phyloP scores from a whole-genome alignment of 2,888 invertebrate species.

The Alloplasta piceator region DNA sequence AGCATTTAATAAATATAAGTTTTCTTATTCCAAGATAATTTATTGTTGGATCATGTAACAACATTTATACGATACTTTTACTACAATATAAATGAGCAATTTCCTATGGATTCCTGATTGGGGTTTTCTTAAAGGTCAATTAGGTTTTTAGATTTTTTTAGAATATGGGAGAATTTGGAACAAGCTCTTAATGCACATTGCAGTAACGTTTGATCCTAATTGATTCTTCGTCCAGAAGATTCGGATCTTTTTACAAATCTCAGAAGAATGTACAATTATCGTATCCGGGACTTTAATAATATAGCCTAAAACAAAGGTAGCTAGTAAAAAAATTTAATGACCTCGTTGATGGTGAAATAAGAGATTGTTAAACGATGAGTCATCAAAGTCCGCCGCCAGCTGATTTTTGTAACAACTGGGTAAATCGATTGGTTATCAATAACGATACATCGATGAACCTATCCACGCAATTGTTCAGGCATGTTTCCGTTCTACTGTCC shows the following conservation, averaged over 20 bases:
- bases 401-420: constrained; percentile 92
- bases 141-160: neutral
- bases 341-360: neutral
- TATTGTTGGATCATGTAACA: constrained; percentile 51
- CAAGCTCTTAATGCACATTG: neutral
- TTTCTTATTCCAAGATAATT: constrained; percentile 54
- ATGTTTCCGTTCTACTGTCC: constrained; percentile 95
- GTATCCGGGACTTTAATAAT: constrained; percentile 22
- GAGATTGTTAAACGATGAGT: neutral
- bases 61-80: constrained; percentile 13
- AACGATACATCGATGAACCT: constrained; percentile 97
- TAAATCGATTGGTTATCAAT: constrained; percentile 94
- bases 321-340: constrained; percentile 20
- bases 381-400: constrained; percentile 83
- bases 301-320: constrained; percentile 21
- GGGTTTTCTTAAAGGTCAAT: neutral
- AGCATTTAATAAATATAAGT: constrained; percentile 59
- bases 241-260: neutral
- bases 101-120: no score
- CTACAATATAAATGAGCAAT: constrained; percentile 29
- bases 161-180: neutral
- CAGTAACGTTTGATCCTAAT: neutral
- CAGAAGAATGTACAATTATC: constrained; percentile 4
- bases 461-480: constrained; percentile 96
- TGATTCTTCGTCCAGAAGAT: neutral